These are phyloP conservation scores for Sminthurinus aureus DNA, from an alignment of 2,888 invertebrate genomes.

Conservation along the genomic window DNA sequence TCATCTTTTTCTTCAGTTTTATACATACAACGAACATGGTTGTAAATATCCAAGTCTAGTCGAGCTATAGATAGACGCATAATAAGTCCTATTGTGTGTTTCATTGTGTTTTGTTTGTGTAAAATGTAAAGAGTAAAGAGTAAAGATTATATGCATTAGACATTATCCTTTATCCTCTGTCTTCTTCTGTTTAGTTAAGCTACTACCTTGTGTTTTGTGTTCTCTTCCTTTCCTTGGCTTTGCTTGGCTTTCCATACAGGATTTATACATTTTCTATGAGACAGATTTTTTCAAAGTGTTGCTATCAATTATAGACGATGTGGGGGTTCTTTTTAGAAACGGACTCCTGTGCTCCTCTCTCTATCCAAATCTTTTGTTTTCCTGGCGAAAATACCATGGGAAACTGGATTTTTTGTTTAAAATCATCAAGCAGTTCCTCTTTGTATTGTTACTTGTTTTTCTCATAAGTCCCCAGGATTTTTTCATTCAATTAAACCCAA, in stretches of 20 bases:
- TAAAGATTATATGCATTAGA: background rate
- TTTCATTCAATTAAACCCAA: constrained; percentile 31
- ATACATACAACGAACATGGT: background rate
- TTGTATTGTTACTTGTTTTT: constrained; percentile 44
- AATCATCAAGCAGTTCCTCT: constrained; percentile 49
- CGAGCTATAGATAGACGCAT: background rate
- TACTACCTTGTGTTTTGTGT: background rate
- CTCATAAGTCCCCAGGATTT: constrained; percentile 44
- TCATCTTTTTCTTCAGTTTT: background rate
- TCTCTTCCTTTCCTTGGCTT: background rate
- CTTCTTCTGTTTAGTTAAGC: constrained; percentile 2
- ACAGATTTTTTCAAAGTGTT: constrained; percentile 11
- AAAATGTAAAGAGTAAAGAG: background rate
- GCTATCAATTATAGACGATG: constrained; percentile 56
- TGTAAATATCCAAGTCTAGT: background rate
- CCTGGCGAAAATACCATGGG: constrained; percentile 50
- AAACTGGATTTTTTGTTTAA: constrained; percentile 44
- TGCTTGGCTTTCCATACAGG: background rate
- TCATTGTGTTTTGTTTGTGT: constrained; percentile 19
- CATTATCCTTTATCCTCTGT: background rate
- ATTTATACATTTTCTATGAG: constrained; percentile 19
- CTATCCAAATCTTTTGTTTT: constrained; percentile 47
- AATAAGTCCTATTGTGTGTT: background rate
- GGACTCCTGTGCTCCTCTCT: constrained; percentile 11
- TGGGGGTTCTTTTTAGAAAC: constrained; percentile 48